Evolutionary conservation across 1,140 invertebrate genomes (phyloP), one percentile per base, ranked within the genome.

Genomic region (Temnothorax curvispinosus): DNA sequence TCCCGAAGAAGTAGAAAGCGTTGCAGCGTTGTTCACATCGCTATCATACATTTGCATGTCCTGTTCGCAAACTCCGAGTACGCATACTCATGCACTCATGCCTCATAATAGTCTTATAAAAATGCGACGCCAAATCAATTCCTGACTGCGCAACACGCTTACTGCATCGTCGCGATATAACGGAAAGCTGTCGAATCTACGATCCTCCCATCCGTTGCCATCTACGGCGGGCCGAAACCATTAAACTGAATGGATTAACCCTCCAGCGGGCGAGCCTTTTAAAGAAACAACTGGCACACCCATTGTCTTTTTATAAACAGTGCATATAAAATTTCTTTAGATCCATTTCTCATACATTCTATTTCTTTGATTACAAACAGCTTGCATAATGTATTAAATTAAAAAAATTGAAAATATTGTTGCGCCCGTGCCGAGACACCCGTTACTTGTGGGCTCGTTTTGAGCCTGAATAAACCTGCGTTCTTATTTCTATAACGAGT

Each of bases 11-110:
- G 69, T 88, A 88, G 75, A 88, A 89, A 89, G 60, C 69, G 38
- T 52, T 74, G 88, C 58, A 71, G 27, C 11, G 65, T 74, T 71
- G 72, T 52, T 75, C 74, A 35, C 77, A 81, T 88, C 80, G 84
- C 80, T 58, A 50, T 85, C 65, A 13, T 32, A 65, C 88, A 86
- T 85, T 88, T 88, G 71, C 87, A 77, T 82, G 71, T 58, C 18
- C 18, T 56, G 77, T 47, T 82, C 72, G 67, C 74, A 21, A 54
- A 32, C 32, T 65, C 32, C 13, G 21, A 13, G 7, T 38, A 47
- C 80, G 72, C 47, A 62, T 62, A 62, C 50, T 13, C 47, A 18
- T 8, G 47, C 27, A 62, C 50, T 13, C 47, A 18, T 8, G 47
- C 27, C 72, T 74, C 60, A 11, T 78, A 64, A 84, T 27, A 38